Percentiles rank a stretch among this genome's conserved stretches.
Evolutionary conservation across 1,140 invertebrate genomes (phyloP).

Genomic region (Caerostris darwini): DNA sequence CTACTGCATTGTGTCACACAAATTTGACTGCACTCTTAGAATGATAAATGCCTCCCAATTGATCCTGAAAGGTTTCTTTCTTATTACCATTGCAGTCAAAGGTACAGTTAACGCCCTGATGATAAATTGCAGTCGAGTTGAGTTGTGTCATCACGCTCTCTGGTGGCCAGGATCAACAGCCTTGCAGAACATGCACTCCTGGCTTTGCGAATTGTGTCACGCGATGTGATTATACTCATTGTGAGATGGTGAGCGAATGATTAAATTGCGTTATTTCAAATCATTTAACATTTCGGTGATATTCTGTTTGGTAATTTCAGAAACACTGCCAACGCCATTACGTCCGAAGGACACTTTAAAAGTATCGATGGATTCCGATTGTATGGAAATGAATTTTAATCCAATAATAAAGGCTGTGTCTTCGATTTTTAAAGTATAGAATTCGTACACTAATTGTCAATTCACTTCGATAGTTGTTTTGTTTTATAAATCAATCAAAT

Average conservation of each 20-base stretch:
- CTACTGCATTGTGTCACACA: not conserved
- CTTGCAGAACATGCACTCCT: not conserved
- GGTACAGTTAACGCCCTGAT: too few relatives aligned
- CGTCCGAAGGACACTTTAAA: not conserved
- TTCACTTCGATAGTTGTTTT: too few relatives aligned
- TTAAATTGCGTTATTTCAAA: not conserved
- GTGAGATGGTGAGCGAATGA: not conserved
- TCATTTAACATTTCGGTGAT: not conserved
- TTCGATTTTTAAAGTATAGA: too few relatives aligned
- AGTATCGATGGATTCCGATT: not conserved
- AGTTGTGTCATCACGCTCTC: too few relatives aligned
- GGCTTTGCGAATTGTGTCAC: not conserved
- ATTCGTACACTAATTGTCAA: too few relatives aligned
- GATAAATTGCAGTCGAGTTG: too few relatives aligned
- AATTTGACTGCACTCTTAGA: not conserved
- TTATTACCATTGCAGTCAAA: too few relatives aligned
- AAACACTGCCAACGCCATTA: not conserved
- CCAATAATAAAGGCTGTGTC: too few relatives aligned
- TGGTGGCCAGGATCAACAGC: too few relatives aligned
- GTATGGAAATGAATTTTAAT: too few relatives aligned
- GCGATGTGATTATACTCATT: not conserved
- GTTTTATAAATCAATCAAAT: too few relatives aligned
- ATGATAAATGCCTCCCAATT: not conserved
- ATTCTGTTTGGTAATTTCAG: not conserved
- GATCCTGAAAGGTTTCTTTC: conserved; percentile 6